Evolutionary conservation across 2,888 invertebrate genomes (phyloP).

Genomic region (Lymantria monacha): DNA sequence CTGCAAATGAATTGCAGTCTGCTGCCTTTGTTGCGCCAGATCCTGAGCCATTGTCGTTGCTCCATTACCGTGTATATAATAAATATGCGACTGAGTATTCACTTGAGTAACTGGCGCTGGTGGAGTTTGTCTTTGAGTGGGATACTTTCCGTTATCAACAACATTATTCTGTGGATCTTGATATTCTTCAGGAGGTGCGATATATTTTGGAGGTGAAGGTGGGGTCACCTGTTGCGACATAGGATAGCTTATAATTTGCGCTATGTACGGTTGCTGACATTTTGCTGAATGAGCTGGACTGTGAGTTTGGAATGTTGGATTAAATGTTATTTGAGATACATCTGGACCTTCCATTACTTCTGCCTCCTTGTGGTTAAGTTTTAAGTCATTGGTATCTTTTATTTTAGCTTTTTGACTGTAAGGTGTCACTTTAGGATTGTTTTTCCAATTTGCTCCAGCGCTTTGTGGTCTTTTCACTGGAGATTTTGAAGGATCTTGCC

Average conservation of each 20-base stretch:
- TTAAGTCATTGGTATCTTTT: conserved; percentile 59
- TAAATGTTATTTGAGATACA: conserved; percentile 72
- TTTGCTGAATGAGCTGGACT: conserved; percentile 74
- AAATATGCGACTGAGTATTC: conserved; percentile 63
- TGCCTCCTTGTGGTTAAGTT: conserved; percentile 50
- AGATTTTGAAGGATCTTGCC: conserved; percentile 68
- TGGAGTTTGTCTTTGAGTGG: conserved; percentile 45
- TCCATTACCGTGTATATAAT: conserved; percentile 71
- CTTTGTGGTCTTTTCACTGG: conserved; percentile 74
- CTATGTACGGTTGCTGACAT: conserved; percentile 71
- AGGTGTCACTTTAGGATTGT: conserved; percentile 69
- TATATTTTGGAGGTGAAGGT: conserved; percentile 70
- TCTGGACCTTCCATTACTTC: conserved; percentile 59
- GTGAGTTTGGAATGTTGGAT: conserved; percentile 79
- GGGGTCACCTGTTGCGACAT: conserved; percentile 75
- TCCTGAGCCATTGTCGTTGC: conserved; percentile 58
- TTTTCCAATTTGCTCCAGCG: conserved; percentile 71
- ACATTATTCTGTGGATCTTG: conserved; percentile 71
- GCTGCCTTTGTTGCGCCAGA: conserved; percentile 70
- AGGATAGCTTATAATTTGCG: conserved; percentile 75
- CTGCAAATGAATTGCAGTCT: conserved; percentile 74
- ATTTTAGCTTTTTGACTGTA: conserved; percentile 67
- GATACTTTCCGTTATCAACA: conserved; percentile 51
- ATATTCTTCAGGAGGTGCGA: conserved; percentile 75
- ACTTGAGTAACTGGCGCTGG: conserved; percentile 42